These are phyloP conservation scores for Lepus oiostolus DNA, from an alignment of 2,797 vertebrate species.

Conservation along the genomic window DNA sequence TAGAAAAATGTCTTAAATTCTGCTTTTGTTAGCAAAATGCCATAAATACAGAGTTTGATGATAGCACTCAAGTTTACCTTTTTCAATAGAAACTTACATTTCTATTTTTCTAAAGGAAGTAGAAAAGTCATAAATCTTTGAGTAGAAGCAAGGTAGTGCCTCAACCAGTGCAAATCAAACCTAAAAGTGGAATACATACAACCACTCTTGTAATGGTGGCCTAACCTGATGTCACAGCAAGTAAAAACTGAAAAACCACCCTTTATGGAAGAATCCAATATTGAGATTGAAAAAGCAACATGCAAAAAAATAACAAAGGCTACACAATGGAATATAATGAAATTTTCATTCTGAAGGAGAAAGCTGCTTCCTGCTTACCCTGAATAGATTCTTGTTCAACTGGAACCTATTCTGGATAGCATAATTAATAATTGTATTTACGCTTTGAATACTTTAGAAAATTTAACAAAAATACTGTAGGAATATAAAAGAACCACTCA, in stretches of 20 bases:
- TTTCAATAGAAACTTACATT: constrained; percentile 26
- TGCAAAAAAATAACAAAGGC: constrained; percentile 8
- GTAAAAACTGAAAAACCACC: constrained; percentile 1
- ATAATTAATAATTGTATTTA: constrained; percentile 9
- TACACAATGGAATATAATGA: constrained; percentile 22
- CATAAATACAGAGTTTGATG: not conserved
- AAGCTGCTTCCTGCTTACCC: not conserved
- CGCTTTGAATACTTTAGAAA: not conserved
- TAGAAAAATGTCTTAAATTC: constrained; percentile 54
- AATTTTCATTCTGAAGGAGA: not conserved
- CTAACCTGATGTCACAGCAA: not conserved
- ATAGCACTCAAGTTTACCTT: constrained; percentile 21
- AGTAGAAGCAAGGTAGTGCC: not conserved
- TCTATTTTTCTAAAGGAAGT: not conserved
- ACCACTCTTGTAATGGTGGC: not conserved
- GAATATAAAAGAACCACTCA: constrained; percentile 18
- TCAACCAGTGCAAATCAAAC: constrained; percentile 1
- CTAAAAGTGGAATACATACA: not conserved
- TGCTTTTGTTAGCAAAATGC: constrained; percentile 31
- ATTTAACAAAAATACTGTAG: not conserved
- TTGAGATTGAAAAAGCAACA: constrained; percentile 47
- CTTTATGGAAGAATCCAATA: not conserved
- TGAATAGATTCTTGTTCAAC: not conserved
- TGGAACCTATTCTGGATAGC: not conserved
- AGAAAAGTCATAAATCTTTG: constrained; percentile 38